phyloP scores from a whole-genome alignment of 2,113 vertebrate genomes.

The Motacilla tschutschensis region DNA sequence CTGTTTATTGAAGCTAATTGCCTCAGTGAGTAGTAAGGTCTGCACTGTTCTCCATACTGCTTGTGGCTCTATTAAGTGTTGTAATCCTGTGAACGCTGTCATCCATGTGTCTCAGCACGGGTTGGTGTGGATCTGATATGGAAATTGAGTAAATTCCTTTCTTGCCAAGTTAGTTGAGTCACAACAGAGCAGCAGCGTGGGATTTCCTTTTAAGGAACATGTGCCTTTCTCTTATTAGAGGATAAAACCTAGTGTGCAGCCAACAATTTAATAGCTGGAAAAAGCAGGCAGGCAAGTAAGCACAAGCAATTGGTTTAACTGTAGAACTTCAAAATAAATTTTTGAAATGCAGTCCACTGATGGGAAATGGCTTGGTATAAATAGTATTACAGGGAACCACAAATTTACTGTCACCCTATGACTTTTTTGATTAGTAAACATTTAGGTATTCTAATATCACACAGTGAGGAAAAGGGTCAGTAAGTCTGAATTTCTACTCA shows the following conservation, averaged over 20 bases:
- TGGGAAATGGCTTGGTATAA: neutral
- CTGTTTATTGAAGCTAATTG: neutral
- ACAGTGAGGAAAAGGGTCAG: neutral
- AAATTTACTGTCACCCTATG: neutral
- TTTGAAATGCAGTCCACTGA: neutral
- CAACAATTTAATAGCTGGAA: neutral
- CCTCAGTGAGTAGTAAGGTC: neutral
- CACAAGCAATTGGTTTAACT: neutral
- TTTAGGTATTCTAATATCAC: neutral
- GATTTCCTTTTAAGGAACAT: conserved; percentile 29
- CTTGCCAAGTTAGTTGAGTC: conserved; percentile 30
- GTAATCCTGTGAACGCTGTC: neutral
- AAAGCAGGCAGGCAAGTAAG: neutral
- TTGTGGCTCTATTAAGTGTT: neutral
- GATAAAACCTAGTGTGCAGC: neutral
- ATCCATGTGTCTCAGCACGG: neutral
- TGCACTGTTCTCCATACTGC: neutral
- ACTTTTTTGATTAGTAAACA: neutral
- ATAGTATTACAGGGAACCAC: neutral
- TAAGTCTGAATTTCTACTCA: neutral
- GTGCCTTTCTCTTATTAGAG: neutral
- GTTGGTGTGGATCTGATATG: neutral
- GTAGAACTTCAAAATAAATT: neutral
- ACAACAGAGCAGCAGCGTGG: neutral
- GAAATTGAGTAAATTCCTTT: neutral